Evolutionary conservation across 1,140 invertebrate species (phyloP).

Genomic region (Dendrolimus kikuchii): DNA sequence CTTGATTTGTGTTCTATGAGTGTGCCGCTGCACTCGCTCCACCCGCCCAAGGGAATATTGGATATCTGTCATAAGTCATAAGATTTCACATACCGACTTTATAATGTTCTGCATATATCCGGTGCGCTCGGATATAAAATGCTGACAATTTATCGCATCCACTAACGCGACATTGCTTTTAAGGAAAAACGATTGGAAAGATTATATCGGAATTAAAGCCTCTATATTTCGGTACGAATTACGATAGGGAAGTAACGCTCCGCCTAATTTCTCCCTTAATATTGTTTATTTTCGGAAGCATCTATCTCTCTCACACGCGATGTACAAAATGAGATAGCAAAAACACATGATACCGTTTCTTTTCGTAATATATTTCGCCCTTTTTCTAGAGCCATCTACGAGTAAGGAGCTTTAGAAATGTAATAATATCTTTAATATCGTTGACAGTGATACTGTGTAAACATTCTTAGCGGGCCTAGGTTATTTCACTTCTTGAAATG

Average conservation of each 20-base stretch:
- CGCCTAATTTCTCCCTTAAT: conserved; percentile 17
- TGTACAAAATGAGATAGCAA: conserved; percentile 7
- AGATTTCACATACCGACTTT: conserved; percentile 38
- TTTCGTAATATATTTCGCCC: conserved; percentile 19
- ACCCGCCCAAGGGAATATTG: conserved; percentile 33
- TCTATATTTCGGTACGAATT: not conserved
- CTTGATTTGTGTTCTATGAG: conserved; percentile 57
- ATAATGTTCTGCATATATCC: conserved; percentile 29
- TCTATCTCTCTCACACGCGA: conserved; percentile 4
- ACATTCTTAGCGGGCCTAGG: conserved; percentile 32
- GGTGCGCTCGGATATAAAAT: conserved; percentile 15
- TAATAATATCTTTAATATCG: conserved; percentile 55
- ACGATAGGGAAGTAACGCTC: conserved; percentile 8
- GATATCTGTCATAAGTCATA: conserved; percentile 52
- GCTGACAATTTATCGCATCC: conserved; percentile 16
- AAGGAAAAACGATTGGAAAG: not conserved
- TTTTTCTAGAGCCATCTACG: conserved; percentile 12
- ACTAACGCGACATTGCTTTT: conserved; percentile 6
- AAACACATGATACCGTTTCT: conserved; percentile 8
- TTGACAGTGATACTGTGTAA: conserved; percentile 27
- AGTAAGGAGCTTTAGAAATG: conserved; percentile 25
- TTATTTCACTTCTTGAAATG: conserved; percentile 29
- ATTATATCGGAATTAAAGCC: no score
- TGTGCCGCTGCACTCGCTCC: conserved; percentile 34
- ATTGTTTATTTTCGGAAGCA: conserved; percentile 12